These are phyloP conservation scores for Fregata magnificens DNA, from an alignment of 2,113 vertebrate species.

Conservation along the genomic window DNA sequence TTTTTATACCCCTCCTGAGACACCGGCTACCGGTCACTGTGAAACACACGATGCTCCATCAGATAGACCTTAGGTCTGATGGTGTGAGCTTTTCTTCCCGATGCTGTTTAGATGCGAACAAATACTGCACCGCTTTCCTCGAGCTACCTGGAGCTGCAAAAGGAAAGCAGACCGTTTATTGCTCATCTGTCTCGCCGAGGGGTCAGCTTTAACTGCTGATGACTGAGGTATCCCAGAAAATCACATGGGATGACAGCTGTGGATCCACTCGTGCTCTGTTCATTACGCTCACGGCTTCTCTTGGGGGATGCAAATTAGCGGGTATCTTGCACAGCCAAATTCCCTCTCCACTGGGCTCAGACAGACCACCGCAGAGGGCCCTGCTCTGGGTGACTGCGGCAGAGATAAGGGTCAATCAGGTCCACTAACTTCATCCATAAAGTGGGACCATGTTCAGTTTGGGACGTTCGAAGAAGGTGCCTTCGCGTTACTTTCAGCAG, in stretches of 20 bases:
- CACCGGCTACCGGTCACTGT: not conserved
- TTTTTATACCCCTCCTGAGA: not conserved
- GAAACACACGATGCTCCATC: accelerated
- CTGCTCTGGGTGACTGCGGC: accelerated
- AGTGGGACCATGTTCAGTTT: accelerated
- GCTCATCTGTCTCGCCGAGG: not conserved
- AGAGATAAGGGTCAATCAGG: not conserved
- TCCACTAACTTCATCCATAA: accelerated
- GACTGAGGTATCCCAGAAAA: not conserved
- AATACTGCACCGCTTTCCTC: accelerated
- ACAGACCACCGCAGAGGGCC: not conserved
- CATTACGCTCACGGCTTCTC: not conserved
- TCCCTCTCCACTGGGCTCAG: not conserved
- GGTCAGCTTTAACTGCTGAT: not conserved
- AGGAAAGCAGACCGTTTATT: too few species aligned
- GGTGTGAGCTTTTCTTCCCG: not conserved
- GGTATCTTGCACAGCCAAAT: not conserved
- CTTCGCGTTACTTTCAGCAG: not conserved
- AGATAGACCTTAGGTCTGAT: not conserved
- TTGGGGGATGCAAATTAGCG: not conserved
- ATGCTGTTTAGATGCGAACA: accelerated
- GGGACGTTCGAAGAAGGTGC: not conserved
- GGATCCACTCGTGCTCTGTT: not conserved
- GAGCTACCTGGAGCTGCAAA: not conserved
- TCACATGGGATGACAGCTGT: not conserved